A percentile compares a stretch with the other conserved stretches of the same genome.
These are phyloP conservation scores for Crenichthys baileyi DNA, from an alignment of 2,797 vertebrate genomes.

Conservation along the genomic window DNA sequence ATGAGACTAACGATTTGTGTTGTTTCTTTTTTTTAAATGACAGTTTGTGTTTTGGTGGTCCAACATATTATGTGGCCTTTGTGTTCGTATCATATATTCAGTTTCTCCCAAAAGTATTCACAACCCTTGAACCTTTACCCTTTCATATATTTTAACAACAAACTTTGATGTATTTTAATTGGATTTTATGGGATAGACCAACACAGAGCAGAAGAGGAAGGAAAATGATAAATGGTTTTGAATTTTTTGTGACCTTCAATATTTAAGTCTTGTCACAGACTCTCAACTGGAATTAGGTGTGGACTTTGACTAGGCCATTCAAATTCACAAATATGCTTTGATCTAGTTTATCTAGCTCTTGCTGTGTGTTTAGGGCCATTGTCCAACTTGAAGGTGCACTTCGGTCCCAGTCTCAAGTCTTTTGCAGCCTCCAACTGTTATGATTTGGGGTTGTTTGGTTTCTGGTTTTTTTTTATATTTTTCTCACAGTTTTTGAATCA, in stretches of 20 bases:
- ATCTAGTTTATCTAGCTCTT: too few species aligned
- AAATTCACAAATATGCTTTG: neutral
- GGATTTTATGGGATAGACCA: neutral
- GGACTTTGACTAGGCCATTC: neutral
- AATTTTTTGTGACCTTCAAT: neutral
- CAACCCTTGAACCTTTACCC: neutral
- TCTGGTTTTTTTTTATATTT: too few species aligned
- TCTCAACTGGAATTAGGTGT: neutral
- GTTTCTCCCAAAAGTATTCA: too few species aligned
- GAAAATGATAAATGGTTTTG: too few species aligned
- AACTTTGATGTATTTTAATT: neutral
- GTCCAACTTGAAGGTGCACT: too few species aligned
- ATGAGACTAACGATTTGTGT: too few species aligned
- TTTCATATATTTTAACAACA: neutral
- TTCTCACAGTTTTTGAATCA: too few species aligned
- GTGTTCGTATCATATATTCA: neutral
- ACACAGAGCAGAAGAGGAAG: too few species aligned
- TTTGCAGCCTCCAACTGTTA: neutral
- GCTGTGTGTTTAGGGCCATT: neutral
- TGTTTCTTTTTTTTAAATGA: neutral
- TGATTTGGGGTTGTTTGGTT: too few species aligned
- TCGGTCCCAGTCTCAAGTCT: too few species aligned
- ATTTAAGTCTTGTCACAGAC: neutral
- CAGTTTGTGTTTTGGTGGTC: neutral
- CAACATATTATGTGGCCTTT: neutral